Evolutionary conservation across 2,888 invertebrate genomes (phyloP).

Genomic region (Trypoxylon attenuatum): DNA sequence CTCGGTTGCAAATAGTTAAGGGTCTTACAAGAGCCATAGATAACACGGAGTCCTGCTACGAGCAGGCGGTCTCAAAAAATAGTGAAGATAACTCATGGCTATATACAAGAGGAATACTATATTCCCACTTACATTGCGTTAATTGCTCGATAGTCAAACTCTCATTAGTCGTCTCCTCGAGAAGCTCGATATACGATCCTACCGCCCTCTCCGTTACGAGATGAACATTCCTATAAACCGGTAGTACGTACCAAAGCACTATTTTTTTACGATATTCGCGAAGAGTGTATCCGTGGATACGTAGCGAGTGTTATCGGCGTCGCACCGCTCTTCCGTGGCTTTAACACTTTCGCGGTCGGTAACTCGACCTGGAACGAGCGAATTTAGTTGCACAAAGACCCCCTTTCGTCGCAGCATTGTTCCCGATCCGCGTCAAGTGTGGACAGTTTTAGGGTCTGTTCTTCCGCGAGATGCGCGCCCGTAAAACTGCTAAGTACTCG

Average conservation of each 20-base stretch:
- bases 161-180: too few species aligned
- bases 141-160: too few species aligned
- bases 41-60: too few species aligned
- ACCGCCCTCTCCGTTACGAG: too few species aligned
- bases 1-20: too few species aligned
- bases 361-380: conserved; percentile 1
- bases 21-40: too few species aligned
- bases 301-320: conserved; percentile 7
- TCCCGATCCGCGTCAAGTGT: background rate
- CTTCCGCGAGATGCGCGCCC: background rate
- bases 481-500: background rate
- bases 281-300: background rate
- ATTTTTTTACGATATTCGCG: background rate
- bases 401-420: conserved; percentile 20
- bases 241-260: background rate
- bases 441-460: background rate
- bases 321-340: conserved; percentile 2
- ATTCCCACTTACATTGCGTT: too few species aligned
- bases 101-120: too few species aligned
- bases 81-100: too few species aligned
- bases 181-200: too few species aligned
- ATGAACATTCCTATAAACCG: background rate
- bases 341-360: conserved; percentile 7
- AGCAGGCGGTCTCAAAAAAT: too few species aligned
- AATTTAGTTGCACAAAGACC: conserved; percentile 7